Conservation (phyloP, 30 jellyfish, hydroid and myxozoan species). For the Mastigias papua region DNA sequence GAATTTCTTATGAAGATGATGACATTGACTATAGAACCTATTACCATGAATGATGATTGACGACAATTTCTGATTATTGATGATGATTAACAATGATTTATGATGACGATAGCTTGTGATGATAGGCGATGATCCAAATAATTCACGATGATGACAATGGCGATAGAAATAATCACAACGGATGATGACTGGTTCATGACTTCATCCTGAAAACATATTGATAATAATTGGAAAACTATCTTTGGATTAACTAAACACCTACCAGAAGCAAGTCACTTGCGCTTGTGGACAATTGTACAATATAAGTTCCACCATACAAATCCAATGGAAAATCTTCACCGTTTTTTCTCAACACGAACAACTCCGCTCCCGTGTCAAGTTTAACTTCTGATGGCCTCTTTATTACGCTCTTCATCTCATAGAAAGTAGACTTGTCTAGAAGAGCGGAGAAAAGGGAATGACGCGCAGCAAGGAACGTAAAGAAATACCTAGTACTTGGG, state of each 20-base stretch:
- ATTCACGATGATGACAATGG: not conserved
- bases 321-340: conserved; percentile 19
- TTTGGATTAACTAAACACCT: not conserved
- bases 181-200: too few species aligned
- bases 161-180: not conserved
- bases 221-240: not conserved
- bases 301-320: conserved; percentile 26
- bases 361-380: not conserved
- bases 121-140: too few species aligned
- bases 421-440: conserved; percentile 20
- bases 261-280: conserved; percentile 36
- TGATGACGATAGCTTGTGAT: not conserved
- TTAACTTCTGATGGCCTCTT: conserved; percentile 4
- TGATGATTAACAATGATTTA: too few species aligned
- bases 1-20: too few species aligned
- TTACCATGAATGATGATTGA: too few species aligned
- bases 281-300: conserved; percentile 8
- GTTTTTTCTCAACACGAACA: conserved; percentile 20
- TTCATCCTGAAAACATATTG: not conserved
- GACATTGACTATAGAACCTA: too few species aligned
- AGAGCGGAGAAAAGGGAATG: not conserved
- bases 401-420: not conserved
- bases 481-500: too few species aligned
- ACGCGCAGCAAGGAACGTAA: too few species aligned
- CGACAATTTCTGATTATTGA: too few species aligned